phyloP scores from a whole-genome alignment of 1,140 invertebrate genomes.

The Trinorchestia longiramus region DNA sequence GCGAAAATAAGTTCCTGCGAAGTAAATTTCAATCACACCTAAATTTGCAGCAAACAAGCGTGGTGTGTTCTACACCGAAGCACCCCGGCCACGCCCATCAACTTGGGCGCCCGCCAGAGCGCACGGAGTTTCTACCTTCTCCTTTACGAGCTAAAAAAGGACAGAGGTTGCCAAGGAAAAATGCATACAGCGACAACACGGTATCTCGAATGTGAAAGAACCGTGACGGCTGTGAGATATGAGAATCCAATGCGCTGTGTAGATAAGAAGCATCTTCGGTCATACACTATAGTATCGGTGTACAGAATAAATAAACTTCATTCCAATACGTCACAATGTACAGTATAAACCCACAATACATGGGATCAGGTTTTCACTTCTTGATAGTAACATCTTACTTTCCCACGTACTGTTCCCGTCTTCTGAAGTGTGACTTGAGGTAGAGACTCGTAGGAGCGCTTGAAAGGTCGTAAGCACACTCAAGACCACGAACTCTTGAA shows the following conservation, averaged over 20 bases:
- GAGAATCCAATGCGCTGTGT: neutral
- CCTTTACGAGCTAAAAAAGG: slow-evolving; percentile 30
- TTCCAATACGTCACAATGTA: no score
- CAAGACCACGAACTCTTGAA: no score
- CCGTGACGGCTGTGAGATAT: neutral
- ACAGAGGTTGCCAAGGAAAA: neutral
- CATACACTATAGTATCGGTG: neutral
- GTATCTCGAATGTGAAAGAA: neutral
- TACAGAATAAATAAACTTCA: no score
- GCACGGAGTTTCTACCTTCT: neutral
- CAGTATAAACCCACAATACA: no score
- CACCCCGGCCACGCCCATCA: neutral
- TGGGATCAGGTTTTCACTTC: no score
- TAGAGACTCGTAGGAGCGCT: no score
- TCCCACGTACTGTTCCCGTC: no score
- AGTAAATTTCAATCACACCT: neutral
- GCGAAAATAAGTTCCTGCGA: neutral
- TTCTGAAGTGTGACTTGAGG: no score
- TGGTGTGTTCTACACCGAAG: neutral
- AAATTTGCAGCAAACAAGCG: neutral
- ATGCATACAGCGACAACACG: neutral
- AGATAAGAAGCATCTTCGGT: neutral
- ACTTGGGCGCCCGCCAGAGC: neutral
- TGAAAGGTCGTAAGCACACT: no score
- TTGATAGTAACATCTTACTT: no score